Percentiles rank a stretch among this genome's conserved stretches.
These are phyloP conservation scores for Clarias batrachus DNA, from an alignment of 2,113 vertebrate species.

Conservation along the genomic window DNA sequence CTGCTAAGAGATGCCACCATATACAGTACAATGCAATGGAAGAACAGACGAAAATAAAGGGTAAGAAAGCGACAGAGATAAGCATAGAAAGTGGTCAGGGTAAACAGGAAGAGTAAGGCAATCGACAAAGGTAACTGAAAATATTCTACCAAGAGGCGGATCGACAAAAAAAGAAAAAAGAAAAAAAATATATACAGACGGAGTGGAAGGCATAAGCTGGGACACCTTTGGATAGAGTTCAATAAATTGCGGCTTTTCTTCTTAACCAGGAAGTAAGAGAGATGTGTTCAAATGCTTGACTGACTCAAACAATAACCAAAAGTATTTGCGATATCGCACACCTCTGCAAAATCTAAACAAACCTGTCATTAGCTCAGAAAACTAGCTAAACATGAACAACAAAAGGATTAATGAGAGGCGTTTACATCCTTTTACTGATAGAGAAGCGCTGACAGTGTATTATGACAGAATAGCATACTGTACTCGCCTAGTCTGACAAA, in stretches of 20 bases:
- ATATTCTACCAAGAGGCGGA: background rate
- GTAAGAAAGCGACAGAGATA: slow-evolving; percentile 15
- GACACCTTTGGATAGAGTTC: background rate
- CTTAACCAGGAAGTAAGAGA: background rate
- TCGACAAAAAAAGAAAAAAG: background rate
- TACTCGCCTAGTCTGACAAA: background rate
- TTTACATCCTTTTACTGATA: background rate
- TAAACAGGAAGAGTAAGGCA: background rate
- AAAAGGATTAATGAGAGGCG: background rate
- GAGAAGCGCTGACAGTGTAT: background rate
- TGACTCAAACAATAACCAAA: background rate
- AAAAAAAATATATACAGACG: background rate
- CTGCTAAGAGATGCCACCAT: background rate
- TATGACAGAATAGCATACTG: background rate
- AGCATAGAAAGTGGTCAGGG: background rate
- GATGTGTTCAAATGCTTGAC: background rate
- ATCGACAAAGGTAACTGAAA: background rate
- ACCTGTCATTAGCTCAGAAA: background rate
- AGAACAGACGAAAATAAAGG: slow-evolving; percentile 22
- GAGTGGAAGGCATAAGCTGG: background rate
- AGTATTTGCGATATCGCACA: background rate
- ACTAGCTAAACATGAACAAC: background rate
- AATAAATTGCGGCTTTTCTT: background rate
- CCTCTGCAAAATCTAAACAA: background rate
- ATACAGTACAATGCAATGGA: slow-evolving; percentile 57